Evolutionary conservation across 2,797 vertebrate genomes (phyloP).

Genomic region (Neoniphon sammara): DNA sequence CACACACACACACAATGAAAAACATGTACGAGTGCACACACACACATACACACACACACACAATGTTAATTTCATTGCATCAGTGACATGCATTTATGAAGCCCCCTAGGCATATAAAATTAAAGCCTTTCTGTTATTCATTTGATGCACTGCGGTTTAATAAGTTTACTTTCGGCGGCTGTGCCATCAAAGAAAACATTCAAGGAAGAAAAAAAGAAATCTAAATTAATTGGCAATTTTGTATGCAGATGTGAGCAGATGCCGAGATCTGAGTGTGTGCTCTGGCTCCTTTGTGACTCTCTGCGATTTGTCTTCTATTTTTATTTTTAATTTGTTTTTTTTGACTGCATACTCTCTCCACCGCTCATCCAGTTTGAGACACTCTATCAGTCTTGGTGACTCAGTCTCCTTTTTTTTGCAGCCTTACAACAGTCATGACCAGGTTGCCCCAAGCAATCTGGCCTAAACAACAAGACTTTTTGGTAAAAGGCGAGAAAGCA

Average conservation of each 20-base stretch:
- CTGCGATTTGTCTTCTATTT: constrained; percentile 16
- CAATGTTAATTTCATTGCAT: constrained; percentile 71
- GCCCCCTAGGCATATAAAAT: constrained; percentile 72
- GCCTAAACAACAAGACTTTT: too few species aligned
- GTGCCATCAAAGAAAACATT: constrained; percentile 13
- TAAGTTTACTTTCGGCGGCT: constrained; percentile 73
- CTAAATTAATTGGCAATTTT: constrained; percentile 63
- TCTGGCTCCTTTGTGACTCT: constrained; percentile 14
- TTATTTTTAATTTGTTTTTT: too few species aligned
- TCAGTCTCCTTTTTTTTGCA: neutral
- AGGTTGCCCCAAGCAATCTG: neutral
- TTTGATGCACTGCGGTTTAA: constrained; percentile 80
- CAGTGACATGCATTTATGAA: constrained; percentile 73
- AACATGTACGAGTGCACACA: neutral
- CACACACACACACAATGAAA: constrained; percentile 4
- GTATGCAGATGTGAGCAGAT: constrained; percentile 52
- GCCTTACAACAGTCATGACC: neutral
- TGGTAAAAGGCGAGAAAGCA: too few species aligned
- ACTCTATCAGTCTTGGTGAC: neutral
- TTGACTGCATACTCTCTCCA: neutral
- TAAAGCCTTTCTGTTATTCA: constrained; percentile 77
- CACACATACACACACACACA: constrained; percentile 67
- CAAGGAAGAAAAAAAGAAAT: constrained; percentile 20
- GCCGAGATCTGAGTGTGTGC: constrained; percentile 12
- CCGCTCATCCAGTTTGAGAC: neutral